Evolutionary conservation across 2,888 invertebrate species (phyloP).

Genomic region (Metellina segmentata): DNA sequence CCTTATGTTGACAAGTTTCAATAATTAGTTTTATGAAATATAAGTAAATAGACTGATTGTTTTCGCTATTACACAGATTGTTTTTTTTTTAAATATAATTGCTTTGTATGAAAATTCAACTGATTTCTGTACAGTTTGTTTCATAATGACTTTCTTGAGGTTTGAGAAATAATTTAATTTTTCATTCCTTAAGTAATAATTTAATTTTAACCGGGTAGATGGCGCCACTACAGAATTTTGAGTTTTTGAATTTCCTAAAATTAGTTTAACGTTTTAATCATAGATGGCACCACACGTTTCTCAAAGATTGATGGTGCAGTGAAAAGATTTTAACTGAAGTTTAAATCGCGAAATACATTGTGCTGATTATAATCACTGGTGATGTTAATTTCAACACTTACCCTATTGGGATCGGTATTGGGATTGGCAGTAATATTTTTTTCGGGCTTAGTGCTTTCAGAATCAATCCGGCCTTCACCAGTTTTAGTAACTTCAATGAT

Average conservation of each 20-base stretch:
- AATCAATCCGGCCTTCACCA: slow-evolving; percentile 59
- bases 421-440: slow-evolving; percentile 42
- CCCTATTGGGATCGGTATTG: slow-evolving; percentile 54
- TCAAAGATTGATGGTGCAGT: too few relatives aligned
- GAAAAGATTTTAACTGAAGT: too few relatives aligned
- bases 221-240: not conserved
- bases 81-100: too few relatives aligned
- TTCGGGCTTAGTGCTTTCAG: slow-evolving; percentile 55
- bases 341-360: too few relatives aligned
- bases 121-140: too few relatives aligned
- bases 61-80: not conserved
- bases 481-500: slow-evolving; percentile 27
- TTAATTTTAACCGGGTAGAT: not conserved
- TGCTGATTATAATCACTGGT: too few relatives aligned
- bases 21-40: not conserved
- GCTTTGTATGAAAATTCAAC: not conserved
- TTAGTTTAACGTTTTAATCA: too few relatives aligned
- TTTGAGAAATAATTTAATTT: too few relatives aligned
- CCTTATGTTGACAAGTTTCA: not conserved
- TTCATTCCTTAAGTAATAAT: too few relatives aligned
- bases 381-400: slow-evolving; percentile 21
- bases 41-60: not conserved
- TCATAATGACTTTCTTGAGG: too few relatives aligned
- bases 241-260: too few relatives aligned
- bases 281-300: too few relatives aligned